Evolutionary conservation across 2,888 invertebrate genomes (phyloP).

Genomic region (Anarsia innoxiella): DNA sequence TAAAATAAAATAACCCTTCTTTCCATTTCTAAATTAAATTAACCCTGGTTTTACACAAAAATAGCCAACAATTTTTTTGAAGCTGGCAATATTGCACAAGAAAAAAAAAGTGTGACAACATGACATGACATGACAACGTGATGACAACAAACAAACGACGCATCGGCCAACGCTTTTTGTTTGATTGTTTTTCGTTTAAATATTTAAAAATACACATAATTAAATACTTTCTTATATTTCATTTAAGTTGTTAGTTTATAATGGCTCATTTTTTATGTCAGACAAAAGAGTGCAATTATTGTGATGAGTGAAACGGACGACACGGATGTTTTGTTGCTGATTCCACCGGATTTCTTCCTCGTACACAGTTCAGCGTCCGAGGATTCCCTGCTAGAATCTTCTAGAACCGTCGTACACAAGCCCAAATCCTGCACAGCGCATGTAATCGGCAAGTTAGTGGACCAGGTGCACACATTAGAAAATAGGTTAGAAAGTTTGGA

Average conservation of each 20-base stretch:
- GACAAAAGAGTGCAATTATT: conserved; percentile 24
- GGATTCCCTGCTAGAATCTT: conserved; percentile 56
- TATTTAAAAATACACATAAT: background rate
- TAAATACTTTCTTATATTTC: background rate
- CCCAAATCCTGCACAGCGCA: conserved; percentile 64
- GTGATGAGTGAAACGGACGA: conserved; percentile 81
- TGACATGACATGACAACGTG: no score
- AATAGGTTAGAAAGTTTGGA: conserved; percentile 65
- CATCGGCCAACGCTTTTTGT: background rate
- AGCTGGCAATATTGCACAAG: no score
- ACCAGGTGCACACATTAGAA: conserved; percentile 78
- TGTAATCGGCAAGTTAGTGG: conserved; percentile 72
- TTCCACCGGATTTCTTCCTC: conserved; percentile 84
- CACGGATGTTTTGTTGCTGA: conserved; percentile 85
- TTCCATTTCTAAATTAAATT: no score
- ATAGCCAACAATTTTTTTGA: no score
- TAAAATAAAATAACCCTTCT: no score
- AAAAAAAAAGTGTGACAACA: background rate
- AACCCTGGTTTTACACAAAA: no score
- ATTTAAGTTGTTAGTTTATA: conserved; percentile 22
- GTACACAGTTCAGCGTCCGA: conserved; percentile 77
- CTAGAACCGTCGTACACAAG: conserved; percentile 63
- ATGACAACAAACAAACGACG: background rate
- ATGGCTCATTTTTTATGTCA: conserved; percentile 39
- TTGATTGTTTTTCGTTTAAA: background rate